Conservation (phyloP, 2,113 vertebrate species). For the Jaculus jaculus region DNA sequence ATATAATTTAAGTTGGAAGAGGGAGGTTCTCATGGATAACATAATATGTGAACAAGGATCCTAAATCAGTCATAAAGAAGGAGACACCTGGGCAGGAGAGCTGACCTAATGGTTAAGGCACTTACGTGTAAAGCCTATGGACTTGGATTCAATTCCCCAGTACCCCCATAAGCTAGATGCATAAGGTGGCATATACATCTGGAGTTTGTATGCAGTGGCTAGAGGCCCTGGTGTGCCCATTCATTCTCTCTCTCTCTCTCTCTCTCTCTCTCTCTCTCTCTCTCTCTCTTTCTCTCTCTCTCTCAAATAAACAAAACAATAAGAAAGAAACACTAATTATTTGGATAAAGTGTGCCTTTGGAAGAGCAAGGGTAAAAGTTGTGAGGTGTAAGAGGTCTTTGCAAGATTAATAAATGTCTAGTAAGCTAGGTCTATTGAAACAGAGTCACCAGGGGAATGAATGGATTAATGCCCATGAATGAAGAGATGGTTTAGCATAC, state of each 20-base stretch:
- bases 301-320: too few species aligned
- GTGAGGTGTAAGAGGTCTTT: not conserved
- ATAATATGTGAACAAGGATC: not conserved
- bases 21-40: not conserved
- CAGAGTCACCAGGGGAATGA: not conserved
- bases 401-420: not conserved
- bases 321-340: not conserved
- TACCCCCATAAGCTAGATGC: too few species aligned
- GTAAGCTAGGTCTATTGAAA: not conserved
- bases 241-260: too few species aligned
- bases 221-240: too few species aligned
- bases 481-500: not conserved
- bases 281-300: too few species aligned
- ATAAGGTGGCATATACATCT: too few species aligned
- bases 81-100: too few species aligned
- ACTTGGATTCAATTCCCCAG: too few species aligned
- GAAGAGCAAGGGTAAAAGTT: not conserved
- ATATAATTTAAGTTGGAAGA: not conserved
- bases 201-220: too few species aligned
- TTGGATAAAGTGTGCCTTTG: not conserved
- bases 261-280: too few species aligned
- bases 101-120: too few species aligned
- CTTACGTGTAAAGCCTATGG: too few species aligned
- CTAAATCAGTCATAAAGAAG: not conserved
- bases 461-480: accelerated